A percentile compares a stretch with the other conserved stretches of the same genome.
phyloP scores from a whole-genome alignment of 1,140 invertebrate species.

The Cydia splendana region DNA sequence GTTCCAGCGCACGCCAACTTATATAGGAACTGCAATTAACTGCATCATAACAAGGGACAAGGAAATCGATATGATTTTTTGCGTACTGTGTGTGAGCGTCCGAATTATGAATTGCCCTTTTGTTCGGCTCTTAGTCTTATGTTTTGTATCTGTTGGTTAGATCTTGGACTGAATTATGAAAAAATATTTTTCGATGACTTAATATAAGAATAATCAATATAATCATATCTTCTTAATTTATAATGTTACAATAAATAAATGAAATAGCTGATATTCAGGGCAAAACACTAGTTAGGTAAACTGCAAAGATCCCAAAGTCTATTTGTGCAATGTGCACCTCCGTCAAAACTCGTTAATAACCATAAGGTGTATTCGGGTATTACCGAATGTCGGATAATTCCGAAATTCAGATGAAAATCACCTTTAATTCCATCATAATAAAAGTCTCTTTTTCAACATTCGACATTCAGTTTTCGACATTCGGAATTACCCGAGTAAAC shows the following conservation, averaged over 20 bases:
- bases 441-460: no score
- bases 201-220: no score
- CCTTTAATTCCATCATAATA: no score
- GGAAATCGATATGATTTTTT: conserved; percentile 28
- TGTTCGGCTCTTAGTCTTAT: neutral
- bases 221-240: no score
- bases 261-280: neutral
- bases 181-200: neutral
- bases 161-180: neutral
- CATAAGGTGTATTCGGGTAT: no score
- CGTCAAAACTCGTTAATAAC: neutral
- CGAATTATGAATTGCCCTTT: conserved; percentile 8
- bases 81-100: conserved; percentile 11
- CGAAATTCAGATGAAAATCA: no score
- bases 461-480: no score
- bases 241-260: neutral
- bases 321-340: no score
- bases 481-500: no score
- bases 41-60: conserved; percentile 31
- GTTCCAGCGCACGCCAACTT: conserved; percentile 31
- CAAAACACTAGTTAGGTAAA: neutral
- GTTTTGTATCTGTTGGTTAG: neutral
- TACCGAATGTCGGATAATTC: no score
- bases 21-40: conserved; percentile 31
- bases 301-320: no score